Evolutionary conservation across 2,797 vertebrate genomes (phyloP), one percentile per base, ranked within the genome.

Genomic region (Tenualosa ilisha): DNA sequence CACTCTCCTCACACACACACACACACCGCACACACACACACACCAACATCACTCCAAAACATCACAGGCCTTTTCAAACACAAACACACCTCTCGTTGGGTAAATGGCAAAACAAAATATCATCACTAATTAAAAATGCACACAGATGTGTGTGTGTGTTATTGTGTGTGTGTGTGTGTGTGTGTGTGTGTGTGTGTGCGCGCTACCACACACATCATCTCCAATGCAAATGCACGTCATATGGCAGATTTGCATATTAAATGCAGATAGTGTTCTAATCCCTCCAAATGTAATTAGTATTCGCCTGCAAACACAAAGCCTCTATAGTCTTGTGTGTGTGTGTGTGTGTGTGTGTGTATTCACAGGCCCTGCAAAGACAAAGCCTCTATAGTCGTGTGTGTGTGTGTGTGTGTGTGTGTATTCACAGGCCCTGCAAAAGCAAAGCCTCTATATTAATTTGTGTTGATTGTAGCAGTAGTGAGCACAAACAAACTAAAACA

Each of bases 251-350:
- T 90, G 83, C 89, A 91, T 88, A 89, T 86, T 82, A 89, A 89
- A 86, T 82, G 68, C 6, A 59, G 86, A 89, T 53, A 81, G 82
- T 89, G 84, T 83, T 81, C 84, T 89, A 91, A 93, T 92, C 89
- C 85, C n/a, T 86, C 56, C 75, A 82, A 86, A 87, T 88, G 86
- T 86, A 88, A 91, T 91, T 89, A 85, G 84, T 82, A 56, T 79
- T 83, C 86, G 63, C 81, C 61, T 3, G 88, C 50, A 79, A 84
- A 53, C 88, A 91, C 88, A 90, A 88, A 86, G 84, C 83, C 81
- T 37, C 46, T 85, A 59, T 91, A 88, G 84, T 89, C 82, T 88
- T 91, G 85, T 89, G 81, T 54, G 50, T 79, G 12, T 63, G 61
- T 26, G n/a, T 63, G n/a, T n/a, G n/a, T n/a, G n/a, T n/a, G n/a